Base-by-base conservation (phyloP, 92 coral and sea anemone species). In the Muricea muricata region DNA sequence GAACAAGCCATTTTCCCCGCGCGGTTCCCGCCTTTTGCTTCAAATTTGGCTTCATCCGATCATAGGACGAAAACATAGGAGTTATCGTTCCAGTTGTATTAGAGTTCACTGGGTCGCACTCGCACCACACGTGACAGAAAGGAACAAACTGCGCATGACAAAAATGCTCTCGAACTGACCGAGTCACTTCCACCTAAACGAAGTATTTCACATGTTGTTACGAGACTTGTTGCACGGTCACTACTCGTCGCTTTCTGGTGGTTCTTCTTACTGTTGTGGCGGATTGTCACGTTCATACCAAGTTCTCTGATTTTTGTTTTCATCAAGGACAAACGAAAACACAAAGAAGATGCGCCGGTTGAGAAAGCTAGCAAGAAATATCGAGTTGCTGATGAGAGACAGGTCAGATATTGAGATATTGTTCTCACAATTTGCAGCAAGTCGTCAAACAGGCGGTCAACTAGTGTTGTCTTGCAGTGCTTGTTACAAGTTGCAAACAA, bases 251-350 rank as follows among this genome's bases (percentile, higher is more conserved):
- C 23, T 37, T 42, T 0, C 55, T 70, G 48, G 48, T 34, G 48
- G 50, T 24, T 70, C 52, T 21, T 70, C 4, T 14, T 42, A n/a
- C 5, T 37, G 46, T 39, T 70, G 76, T 37, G 46, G 42, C 55
- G 65, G 65, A 14, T 78, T 11, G n/a, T 78, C 7, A 55, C 57
- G 35, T 30, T 78, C 54, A 56, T 78, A 17, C 70, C 83, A 50
- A 52, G 83, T 29, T 24, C 39, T 17, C 21, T 78, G 24, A 15
- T 58, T 78, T 78, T 58, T 26, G 20, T 78, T 78, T 78, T 78
- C 33, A 28, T 57, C 30, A 78, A 78, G 83, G 83, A 78, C 18
- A 78, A 78, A 29, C 56, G 83, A 17, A 78, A 78, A 32, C 70
- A 57, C 35, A 25, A 25, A 20, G 83, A 78, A 34, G 83, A 78